These are phyloP conservation scores for Limonius californicus DNA, from an alignment of 1,140 invertebrate species.

Conservation along the genomic window DNA sequence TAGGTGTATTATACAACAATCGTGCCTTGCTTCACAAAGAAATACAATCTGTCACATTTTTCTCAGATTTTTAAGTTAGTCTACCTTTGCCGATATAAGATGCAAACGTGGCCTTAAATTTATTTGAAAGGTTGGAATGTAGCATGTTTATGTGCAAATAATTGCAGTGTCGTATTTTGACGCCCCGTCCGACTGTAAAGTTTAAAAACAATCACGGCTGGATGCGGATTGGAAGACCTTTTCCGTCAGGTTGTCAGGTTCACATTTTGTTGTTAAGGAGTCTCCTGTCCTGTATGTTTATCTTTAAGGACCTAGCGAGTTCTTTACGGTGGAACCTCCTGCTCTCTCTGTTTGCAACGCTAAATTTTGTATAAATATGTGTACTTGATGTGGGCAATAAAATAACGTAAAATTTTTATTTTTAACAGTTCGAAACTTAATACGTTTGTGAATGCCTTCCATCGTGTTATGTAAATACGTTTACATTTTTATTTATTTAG, in stretches of 20 bases:
- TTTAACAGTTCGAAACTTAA: not conserved
- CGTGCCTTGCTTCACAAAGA: no score
- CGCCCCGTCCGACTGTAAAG: not conserved
- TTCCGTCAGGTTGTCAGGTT: constrained; percentile 11
- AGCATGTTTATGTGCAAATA: not conserved
- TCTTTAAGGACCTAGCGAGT: not conserved
- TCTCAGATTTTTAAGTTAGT: no score
- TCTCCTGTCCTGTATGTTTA: not conserved
- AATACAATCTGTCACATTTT: no score
- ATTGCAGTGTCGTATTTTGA: not conserved
- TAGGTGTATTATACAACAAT: no score
- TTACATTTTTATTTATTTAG: not conserved
- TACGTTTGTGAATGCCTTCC: not conserved
- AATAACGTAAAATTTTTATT: not conserved
- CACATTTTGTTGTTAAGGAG: not conserved
- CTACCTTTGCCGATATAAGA: no score
- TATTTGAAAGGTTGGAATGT: no score
- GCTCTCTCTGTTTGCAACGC: not conserved
- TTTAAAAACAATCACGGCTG: constrained; percentile 3
- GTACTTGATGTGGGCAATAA: not conserved
- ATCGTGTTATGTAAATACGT: not conserved
- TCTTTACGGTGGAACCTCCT: not conserved
- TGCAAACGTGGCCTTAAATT: no score
- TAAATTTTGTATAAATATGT: not conserved
- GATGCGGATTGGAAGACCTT: not conserved